These are phyloP conservation scores for Leptinotarsa haldemani DNA, from an alignment of 2,888 invertebrate genomes.

Conservation along the genomic window DNA sequence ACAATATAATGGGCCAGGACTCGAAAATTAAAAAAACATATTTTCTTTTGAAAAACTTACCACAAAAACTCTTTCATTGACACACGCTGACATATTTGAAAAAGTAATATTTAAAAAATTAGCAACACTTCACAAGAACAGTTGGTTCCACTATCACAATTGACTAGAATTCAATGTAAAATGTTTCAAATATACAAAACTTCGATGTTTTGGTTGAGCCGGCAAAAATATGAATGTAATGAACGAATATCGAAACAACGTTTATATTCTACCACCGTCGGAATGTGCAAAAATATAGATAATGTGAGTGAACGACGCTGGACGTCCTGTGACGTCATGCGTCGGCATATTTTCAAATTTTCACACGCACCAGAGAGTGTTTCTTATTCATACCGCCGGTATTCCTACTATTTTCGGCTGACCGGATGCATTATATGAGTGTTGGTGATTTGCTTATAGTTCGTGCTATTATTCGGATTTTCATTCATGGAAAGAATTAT, in stretches of 20 bases:
- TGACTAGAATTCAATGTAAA: conserved; percentile 17
- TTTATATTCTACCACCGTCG: conserved; percentile 55
- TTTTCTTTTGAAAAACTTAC: conserved; percentile 35
- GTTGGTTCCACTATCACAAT: conserved; percentile 15
- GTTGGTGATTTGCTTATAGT: conserved; percentile 19
- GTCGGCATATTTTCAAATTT: conserved; percentile 48
- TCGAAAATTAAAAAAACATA: no score
- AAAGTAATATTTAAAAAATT: neutral
- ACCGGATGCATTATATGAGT: conserved; percentile 12
- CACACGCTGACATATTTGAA: conserved; percentile 47
- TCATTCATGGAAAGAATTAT: neutral
- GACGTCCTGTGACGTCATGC: conserved; percentile 54
- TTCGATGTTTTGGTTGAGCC: conserved; percentile 35
- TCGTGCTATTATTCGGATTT: conserved; percentile 6
- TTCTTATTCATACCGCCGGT: conserved; percentile 37
- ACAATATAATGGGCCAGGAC: no score
- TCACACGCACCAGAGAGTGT: conserved; percentile 28
- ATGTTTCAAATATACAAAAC: neutral
- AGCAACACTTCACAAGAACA: conserved; percentile 26
- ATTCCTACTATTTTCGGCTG: conserved; percentile 30
- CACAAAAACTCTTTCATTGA: conserved; percentile 51
- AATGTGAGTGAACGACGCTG: conserved; percentile 58
- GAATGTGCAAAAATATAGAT: conserved; percentile 59
- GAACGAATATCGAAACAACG: conserved; percentile 45
- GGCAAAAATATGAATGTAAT: conserved; percentile 41